A percentile compares a stretch with the other conserved stretches of the same genome.
phyloP scores from a whole-genome alignment of 2,797 vertebrate genomes.

The Sardinella longiceps region DNA sequence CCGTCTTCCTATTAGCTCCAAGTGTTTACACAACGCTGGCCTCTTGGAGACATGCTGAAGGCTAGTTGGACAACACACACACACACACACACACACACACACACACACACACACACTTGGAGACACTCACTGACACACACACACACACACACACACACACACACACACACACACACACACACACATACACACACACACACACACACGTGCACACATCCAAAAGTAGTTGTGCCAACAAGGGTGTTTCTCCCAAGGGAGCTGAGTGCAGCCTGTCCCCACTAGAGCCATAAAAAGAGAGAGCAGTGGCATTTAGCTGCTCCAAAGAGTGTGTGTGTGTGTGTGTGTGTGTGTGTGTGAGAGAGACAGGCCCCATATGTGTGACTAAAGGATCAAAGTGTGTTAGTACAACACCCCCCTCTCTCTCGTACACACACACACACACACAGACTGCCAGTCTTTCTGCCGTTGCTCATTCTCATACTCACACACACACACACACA shows the following conservation, averaged over 20 bases:
- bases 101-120: background rate
- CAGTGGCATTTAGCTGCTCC: slow-evolving; percentile 59
- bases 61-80: background rate
- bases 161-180: background rate
- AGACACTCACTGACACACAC: background rate
- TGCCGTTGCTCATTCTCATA: background rate
- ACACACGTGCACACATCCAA: background rate
- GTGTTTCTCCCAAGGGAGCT: slow-evolving; percentile 35
- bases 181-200: background rate
- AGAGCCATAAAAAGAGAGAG: slow-evolving; percentile 50
- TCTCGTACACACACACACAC: background rate
- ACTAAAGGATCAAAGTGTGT: slow-evolving; percentile 66
- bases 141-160: background rate
- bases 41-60: background rate
- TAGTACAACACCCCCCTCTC: slow-evolving; percentile 20
- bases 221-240: background rate
- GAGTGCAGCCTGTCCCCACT: slow-evolving; percentile 52
- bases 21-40: background rate
- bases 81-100: background rate
- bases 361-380: slow-evolving; percentile 72
- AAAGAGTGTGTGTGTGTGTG: slow-evolving; percentile 23
- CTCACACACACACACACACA: background rate
- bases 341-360: slow-evolving; percentile 19
- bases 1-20: background rate
- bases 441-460: background rate